phyloP scores from a whole-genome alignment of 2,888 invertebrate species.

The Amorpha juglandis region DNA sequence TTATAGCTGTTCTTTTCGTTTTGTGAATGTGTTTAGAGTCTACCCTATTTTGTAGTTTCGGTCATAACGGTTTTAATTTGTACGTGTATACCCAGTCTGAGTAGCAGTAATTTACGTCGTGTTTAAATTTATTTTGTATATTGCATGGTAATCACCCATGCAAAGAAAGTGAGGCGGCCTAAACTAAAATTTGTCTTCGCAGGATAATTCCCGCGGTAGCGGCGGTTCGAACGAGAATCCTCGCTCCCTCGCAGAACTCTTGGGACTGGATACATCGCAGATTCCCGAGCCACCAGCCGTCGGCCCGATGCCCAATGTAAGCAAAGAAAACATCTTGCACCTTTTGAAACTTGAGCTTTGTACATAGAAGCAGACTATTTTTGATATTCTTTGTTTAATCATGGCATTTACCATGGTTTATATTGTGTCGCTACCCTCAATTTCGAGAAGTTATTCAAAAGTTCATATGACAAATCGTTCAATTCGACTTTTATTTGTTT shows the following conservation, averaged over 20 bases:
- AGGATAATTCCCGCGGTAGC: conserved; percentile 66
- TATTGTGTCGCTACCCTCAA: background rate
- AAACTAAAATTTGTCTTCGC: conserved; percentile 24
- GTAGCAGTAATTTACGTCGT: too few species aligned
- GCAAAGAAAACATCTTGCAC: too few species aligned
- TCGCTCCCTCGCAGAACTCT: conserved; percentile 64
- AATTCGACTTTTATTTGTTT: background rate
- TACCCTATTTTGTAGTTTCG: background rate
- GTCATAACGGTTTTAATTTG: too few species aligned
- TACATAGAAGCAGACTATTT: too few species aligned
- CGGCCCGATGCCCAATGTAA: conserved; percentile 54
- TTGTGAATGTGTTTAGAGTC: background rate
- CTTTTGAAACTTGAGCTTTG: too few species aligned
- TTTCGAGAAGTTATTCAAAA: background rate
- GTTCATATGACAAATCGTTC: background rate
- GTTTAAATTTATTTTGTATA: too few species aligned
- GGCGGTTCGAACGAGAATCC: conserved; percentile 65
- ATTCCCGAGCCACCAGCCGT: conserved; percentile 49
- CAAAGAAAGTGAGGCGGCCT: too few species aligned
- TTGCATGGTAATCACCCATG: too few species aligned
- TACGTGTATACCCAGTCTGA: too few species aligned
- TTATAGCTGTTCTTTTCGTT: conserved; percentile 8
- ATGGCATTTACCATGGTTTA: too few species aligned
- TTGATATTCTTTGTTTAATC: too few species aligned
- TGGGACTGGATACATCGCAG: conserved; percentile 56